phyloP scores from a whole-genome alignment of 2,797 vertebrate species.

The Anguilla marmorata region DNA sequence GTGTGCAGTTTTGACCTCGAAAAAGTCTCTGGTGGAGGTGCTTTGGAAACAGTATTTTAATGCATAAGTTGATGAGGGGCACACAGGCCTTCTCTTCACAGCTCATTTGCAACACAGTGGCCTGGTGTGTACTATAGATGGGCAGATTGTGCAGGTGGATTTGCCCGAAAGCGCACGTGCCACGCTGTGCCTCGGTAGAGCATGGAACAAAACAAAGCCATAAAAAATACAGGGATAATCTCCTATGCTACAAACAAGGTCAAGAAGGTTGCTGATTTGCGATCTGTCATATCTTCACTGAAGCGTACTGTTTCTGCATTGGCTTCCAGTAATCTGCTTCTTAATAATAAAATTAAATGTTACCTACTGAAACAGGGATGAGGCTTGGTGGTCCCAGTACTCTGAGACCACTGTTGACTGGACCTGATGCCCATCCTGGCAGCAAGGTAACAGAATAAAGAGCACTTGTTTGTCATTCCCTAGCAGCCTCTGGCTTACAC shows the following conservation, averaged over 20 bases:
- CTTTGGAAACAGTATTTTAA: not conserved
- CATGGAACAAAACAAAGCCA: not conserved
- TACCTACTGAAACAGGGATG: slow-evolving; percentile 45
- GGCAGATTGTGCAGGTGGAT: slow-evolving; percentile 1
- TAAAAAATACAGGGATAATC: not conserved
- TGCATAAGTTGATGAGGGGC: not conserved
- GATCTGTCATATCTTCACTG: not conserved
- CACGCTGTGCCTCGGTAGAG: not conserved
- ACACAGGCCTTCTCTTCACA: slow-evolving; percentile 10
- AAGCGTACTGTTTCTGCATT: not conserved
- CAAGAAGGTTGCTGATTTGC: not conserved
- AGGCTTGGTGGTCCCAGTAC: slow-evolving; percentile 11
- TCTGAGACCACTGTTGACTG: slow-evolving; percentile 24
- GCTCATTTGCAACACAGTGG: slow-evolving; percentile 13
- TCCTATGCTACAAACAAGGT: slow-evolving; percentile 10
- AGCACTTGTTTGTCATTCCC: slow-evolving; percentile 12
- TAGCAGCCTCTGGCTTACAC: not conserved
- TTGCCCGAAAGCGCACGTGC: not conserved
- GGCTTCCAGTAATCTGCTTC: slow-evolving; percentile 54
- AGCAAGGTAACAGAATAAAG: slow-evolving; percentile 11
- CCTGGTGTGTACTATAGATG: not conserved
- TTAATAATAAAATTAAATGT: slow-evolving; percentile 50
- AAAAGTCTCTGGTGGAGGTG: not conserved
- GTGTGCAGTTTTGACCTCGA: not conserved
- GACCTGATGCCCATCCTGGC: slow-evolving; percentile 31